These are phyloP conservation scores for Leptinotarsa texana DNA, from an alignment of 1,140 invertebrate species.

Conservation along the genomic window DNA sequence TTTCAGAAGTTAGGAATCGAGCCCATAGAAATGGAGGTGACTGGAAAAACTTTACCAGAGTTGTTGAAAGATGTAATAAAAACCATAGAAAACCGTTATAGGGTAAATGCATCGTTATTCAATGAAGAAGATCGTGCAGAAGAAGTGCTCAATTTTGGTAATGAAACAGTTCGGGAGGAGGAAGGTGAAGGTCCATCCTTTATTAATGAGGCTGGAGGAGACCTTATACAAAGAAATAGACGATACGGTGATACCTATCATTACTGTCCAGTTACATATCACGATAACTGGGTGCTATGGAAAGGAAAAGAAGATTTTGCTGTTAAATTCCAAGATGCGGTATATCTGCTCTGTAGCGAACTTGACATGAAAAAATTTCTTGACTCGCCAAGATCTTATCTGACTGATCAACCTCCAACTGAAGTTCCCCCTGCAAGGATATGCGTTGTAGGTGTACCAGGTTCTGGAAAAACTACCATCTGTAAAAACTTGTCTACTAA, in stretches of 20 bases:
- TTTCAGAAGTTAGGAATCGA: constrained; percentile 49
- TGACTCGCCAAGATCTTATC: constrained; percentile 54
- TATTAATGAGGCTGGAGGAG: constrained; percentile 48
- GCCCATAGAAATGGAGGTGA: constrained; percentile 43
- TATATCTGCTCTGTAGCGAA: constrained; percentile 58
- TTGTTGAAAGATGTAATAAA: constrained; percentile 47
- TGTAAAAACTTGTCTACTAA: constrained; percentile 58
- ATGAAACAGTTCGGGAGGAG: constrained; percentile 42
- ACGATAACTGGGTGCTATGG: constrained; percentile 60
- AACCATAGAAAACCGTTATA: constrained; percentile 44
- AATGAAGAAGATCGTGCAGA: constrained; percentile 43
- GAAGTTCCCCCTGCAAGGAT: constrained; percentile 58
- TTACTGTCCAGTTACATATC: constrained; percentile 62
- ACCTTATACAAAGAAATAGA: constrained; percentile 51
- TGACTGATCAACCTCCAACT: constrained; percentile 54
- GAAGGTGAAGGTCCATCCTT: constrained; percentile 44
- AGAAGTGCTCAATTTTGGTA: constrained; percentile 37
- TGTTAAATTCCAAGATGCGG: constrained; percentile 58
- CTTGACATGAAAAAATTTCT: constrained; percentile 57
- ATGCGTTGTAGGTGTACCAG: constrained; percentile 59
- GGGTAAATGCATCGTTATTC: constrained; percentile 37
- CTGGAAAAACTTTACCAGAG: constrained; percentile 41
- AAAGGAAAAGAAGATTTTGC: constrained; percentile 61
- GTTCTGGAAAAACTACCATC: constrained; percentile 60
- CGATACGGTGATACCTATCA: constrained; percentile 60